These are phyloP conservation scores for Dyspetes luteomarginatus DNA, from an alignment of 2,888 invertebrate genomes.

Conservation along the genomic window DNA sequence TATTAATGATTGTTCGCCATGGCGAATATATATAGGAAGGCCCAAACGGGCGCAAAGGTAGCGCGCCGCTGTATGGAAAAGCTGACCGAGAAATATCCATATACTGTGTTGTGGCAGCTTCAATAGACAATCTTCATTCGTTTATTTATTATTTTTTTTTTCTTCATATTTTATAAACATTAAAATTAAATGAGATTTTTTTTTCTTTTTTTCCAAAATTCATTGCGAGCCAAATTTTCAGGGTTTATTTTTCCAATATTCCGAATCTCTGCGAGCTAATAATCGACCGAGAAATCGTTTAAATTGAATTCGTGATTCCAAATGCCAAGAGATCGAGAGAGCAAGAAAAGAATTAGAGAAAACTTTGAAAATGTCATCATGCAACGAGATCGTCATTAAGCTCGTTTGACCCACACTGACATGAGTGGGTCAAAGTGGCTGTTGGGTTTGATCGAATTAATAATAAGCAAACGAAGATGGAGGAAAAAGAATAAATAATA, in stretches of 20 bases:
- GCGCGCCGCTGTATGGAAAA: too few relatives aligned
- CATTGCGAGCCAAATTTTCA: slow-evolving; percentile 18
- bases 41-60: too few relatives aligned
- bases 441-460: slow-evolving; percentile 1
- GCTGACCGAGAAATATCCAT: too few relatives aligned
- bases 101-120: not conserved
- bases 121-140: not conserved
- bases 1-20: slow-evolving; percentile 34
- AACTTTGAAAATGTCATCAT: slow-evolving; percentile 40
- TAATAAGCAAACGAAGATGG: not conserved
- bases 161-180: not conserved
- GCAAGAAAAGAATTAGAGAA: not conserved
- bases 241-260: too few relatives aligned
- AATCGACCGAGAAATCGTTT: too few relatives aligned
- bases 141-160: too few relatives aligned
- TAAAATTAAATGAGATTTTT: not conserved
- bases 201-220: not conserved
- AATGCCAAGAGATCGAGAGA: not conserved
- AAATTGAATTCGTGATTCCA: too few relatives aligned
- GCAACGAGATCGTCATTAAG: slow-evolving; percentile 66
- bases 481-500: not conserved
- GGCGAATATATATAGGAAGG: not conserved
- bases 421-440: slow-evolving; percentile 63
- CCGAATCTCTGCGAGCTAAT: too few relatives aligned
- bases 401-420: slow-evolving; percentile 69